phyloP scores from a whole-genome alignment of 2,797 vertebrate species.

The Coracias cyanogaster region DNA sequence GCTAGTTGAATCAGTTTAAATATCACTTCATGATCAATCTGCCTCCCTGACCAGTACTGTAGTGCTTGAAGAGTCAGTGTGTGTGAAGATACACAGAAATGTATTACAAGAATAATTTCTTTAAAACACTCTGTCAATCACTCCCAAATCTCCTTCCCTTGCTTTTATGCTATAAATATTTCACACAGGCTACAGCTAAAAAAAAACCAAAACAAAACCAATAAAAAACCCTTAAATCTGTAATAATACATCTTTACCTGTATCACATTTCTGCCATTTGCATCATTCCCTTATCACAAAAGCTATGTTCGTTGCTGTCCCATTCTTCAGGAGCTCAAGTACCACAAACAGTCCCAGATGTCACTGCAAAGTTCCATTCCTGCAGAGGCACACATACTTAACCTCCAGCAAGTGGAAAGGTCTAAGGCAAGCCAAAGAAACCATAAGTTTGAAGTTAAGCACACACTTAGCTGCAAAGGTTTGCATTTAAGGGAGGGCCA shows the following conservation, averaged over 20 bases:
- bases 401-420: not conserved
- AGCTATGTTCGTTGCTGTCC: fast-evolving
- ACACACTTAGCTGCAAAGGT: not conserved
- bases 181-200: not conserved
- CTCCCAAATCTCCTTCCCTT: not conserved
- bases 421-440: not conserved
- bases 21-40: not conserved
- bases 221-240: not conserved
- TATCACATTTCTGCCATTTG: not conserved
- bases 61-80: not conserved
- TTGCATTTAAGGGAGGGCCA: not conserved
- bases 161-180: not conserved
- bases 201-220: not conserved
- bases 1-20: not conserved
- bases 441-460: not conserved
- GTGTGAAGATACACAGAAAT: fast-evolving
- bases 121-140: not conserved
- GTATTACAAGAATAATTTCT: not conserved
- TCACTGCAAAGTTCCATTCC: not conserved
- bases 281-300: not conserved
- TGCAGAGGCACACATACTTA: fast-evolving
- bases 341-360: not conserved
- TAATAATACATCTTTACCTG: not conserved
- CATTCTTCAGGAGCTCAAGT: not conserved
- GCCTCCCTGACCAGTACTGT: not conserved